Conservation (phyloP, 2,797 vertebrate species). For the Urocyon cinereoargenteus region DNA sequence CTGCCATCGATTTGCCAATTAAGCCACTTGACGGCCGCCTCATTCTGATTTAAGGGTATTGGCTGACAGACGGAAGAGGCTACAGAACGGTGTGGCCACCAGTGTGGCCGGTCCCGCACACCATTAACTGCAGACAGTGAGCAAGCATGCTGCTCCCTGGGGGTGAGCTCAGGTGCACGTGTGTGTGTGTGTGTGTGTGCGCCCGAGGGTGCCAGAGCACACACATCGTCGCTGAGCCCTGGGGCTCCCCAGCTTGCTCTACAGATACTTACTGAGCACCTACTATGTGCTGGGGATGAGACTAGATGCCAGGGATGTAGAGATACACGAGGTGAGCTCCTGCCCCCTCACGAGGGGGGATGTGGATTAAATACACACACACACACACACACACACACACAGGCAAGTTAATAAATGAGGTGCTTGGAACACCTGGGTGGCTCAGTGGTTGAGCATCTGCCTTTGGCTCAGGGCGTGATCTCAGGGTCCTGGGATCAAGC, state of each 20-base stretch:
- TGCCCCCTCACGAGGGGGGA: neutral
- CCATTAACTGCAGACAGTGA: neutral
- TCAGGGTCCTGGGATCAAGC: neutral
- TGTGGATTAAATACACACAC: neutral
- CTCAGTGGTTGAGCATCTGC: neutral
- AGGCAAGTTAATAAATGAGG: neutral
- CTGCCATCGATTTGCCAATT: neutral
- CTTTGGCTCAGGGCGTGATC: neutral
- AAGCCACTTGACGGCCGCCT: conserved; percentile 12
- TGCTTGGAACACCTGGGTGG: neutral
- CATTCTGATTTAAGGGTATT: conserved; percentile 16
- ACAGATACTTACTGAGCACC: too few species aligned
- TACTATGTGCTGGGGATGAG: neutral
- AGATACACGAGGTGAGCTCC: too few species aligned
- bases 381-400: too few species aligned
- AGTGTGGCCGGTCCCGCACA: neutral
- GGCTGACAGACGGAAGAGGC: neutral
- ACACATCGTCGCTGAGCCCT: fast-evolving
- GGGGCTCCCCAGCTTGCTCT: neutral
- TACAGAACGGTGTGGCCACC: neutral
- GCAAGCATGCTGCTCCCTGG: neutral
- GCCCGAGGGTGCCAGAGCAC: fast-evolving
- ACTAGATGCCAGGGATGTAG: neutral
- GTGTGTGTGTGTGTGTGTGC: fast-evolving
- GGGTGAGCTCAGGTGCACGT: fast-evolving